phyloP scores from a whole-genome alignment of 1,140 invertebrate species.

The Drosophila tristis region DNA sequence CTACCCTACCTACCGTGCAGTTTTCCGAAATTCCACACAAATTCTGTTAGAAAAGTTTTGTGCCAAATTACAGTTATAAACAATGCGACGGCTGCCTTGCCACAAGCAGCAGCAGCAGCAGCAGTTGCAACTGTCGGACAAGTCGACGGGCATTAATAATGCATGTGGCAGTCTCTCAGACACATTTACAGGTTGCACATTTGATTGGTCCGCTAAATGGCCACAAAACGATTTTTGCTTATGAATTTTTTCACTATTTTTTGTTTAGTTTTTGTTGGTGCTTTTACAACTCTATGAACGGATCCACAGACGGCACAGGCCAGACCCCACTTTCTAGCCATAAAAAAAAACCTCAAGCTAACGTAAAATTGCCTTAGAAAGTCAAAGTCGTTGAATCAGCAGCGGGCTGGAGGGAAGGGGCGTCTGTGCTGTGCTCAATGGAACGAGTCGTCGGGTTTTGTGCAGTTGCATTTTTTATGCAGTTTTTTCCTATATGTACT shows the following conservation, averaged over 20 bases:
- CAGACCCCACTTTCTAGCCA: conserved; percentile 63
- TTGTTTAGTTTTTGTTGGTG: neutral
- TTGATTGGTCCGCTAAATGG: conserved; percentile 47
- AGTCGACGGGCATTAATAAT: conserved; percentile 54
- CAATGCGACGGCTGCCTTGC: conserved; percentile 37
- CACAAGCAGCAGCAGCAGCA: conserved; percentile 11
- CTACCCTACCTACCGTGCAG: neutral
- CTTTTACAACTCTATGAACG: conserved; percentile 26
- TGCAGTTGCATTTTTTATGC: conserved; percentile 40
- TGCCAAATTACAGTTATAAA: conserved; percentile 60
- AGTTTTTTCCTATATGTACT: no score
- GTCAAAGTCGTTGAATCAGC: conserved; percentile 37
- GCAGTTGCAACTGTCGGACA: conserved; percentile 46
- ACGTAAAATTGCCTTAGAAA: conserved; percentile 71
- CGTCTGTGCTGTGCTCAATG: conserved; percentile 12
- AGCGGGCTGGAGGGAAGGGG: neutral
- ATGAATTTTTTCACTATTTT: conserved; percentile 49
- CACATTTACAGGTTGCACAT: conserved; percentile 34
- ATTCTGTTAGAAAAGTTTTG: conserved; percentile 32
- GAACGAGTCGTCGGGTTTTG: conserved; percentile 20
- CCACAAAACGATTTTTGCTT: conserved; percentile 53
- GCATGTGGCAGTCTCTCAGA: conserved; percentile 23
- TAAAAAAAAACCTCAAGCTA: conserved; percentile 35
- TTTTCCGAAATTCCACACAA: conserved; percentile 27
- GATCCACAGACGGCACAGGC: neutral